phyloP scores from a whole-genome alignment of 2,888 invertebrate genomes.

The Ceratothoa steindachneri region DNA sequence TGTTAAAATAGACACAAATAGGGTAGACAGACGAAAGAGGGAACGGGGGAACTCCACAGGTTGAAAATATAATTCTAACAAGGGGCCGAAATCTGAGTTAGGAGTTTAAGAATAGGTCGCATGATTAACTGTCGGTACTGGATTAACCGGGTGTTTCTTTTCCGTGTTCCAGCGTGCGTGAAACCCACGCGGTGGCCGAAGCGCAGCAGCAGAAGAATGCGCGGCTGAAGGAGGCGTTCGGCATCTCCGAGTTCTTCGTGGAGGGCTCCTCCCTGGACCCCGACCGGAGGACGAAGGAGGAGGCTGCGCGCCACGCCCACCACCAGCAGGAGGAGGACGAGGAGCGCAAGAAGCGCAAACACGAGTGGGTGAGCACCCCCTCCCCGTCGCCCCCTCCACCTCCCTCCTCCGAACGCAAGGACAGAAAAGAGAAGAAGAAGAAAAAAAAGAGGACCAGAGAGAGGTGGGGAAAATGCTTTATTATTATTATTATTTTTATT shows the following conservation, averaged over 20 bases:
- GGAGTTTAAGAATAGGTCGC: no score
- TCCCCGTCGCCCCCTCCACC: conserved; percentile 34
- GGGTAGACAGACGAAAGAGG: no score
- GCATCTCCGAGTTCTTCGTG: conserved; percentile 86
- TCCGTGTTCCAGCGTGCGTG: conserved; percentile 62
- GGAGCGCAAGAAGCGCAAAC: conserved; percentile 21
- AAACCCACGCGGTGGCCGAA: conserved; percentile 92
- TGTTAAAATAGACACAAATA: no score
- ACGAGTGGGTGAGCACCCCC: conserved; percentile 39
- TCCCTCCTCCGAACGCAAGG: conserved; percentile 51
- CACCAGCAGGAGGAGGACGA: conserved; percentile 23
- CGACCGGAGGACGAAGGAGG: conserved; percentile 67
- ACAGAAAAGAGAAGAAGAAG: conserved; percentile 63
- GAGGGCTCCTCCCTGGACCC: conserved; percentile 89
- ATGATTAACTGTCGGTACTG: no score
- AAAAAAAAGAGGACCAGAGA: conserved; percentile 65
- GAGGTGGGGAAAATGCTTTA: conserved; percentile 57
- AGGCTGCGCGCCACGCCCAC: conserved; percentile 54
- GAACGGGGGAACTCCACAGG: no score
- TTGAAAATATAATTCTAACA: no score
- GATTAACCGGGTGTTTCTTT: no score
- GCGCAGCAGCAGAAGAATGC: conserved; percentile 95
- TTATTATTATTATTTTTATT: neutral
- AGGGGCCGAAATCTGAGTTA: no score
- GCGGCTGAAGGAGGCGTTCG: conserved; percentile 85